Conservation (phyloP, 2,888 invertebrate genomes). For the Morpho deidamia region DNA sequence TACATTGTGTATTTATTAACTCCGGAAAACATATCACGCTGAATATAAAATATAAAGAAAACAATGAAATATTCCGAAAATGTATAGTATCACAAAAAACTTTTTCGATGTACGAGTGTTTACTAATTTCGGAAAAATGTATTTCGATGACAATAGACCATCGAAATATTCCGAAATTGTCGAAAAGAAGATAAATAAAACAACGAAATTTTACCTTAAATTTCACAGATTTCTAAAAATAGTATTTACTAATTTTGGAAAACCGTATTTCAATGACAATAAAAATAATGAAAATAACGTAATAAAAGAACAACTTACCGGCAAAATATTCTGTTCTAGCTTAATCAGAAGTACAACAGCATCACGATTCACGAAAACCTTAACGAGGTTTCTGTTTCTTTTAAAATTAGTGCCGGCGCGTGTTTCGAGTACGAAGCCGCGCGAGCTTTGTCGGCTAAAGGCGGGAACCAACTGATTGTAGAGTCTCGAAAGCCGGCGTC, state of each 20-base stretch:
- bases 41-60: too few species aligned
- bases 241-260: background rate
- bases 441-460: slow-evolving; percentile 55
- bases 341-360: slow-evolving; percentile 11
- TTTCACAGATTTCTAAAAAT: too few species aligned
- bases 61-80: too few species aligned
- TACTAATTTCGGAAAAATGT: too few species aligned
- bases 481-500: slow-evolving; percentile 1
- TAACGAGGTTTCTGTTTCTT: slow-evolving; percentile 10
- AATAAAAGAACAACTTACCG: slow-evolving; percentile 9
- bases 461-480: slow-evolving; percentile 55
- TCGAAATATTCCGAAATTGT: too few species aligned
- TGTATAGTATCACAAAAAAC: too few species aligned
- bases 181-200: too few species aligned
- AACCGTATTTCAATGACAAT: background rate
- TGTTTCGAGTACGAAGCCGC: slow-evolving; percentile 27
- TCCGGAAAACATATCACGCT: too few species aligned
- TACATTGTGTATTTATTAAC: too few species aligned
- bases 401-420: slow-evolving; percentile 3
- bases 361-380: slow-evolving; percentile 28
- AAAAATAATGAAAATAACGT: background rate
- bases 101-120: too few species aligned
- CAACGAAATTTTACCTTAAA: too few species aligned
- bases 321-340: slow-evolving; percentile 6
- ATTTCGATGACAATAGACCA: too few species aligned